Conservation (phyloP, 1,140 invertebrate genomes). For the Scaptomyza pallida region DNA sequence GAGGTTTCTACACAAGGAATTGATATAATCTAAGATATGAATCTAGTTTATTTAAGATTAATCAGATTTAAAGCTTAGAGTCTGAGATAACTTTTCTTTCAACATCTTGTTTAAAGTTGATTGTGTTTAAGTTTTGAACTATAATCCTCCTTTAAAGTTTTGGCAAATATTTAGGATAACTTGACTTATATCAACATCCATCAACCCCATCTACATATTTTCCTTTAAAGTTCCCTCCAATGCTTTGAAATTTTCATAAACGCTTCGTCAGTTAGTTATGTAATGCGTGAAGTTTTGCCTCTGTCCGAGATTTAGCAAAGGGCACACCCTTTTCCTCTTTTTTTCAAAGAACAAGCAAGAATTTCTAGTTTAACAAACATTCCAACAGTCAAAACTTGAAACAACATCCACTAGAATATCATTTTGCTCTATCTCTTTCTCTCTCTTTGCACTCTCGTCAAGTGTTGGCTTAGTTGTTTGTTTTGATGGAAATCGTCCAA, state of each 20-base stretch:
- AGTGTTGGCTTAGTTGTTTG: conserved; percentile 61
- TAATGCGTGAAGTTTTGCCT: conserved; percentile 23
- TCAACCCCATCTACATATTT: no score
- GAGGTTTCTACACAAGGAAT: not conserved
- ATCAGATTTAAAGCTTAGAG: no score
- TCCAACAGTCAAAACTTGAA: conserved; percentile 11
- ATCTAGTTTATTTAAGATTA: no score
- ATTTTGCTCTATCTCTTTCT: conserved; percentile 11
- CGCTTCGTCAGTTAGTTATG: not conserved
- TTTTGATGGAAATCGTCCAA: conserved; percentile 58
- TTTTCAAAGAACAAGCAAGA: not conserved
- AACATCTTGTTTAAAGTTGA: no score
- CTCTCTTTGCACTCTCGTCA: conserved; percentile 35
- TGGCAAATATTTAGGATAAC: no score
- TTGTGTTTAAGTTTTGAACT: no score
- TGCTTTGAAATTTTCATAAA: conserved; percentile 12
- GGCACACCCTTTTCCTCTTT: conserved; percentile 32
- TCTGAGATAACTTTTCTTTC: no score
- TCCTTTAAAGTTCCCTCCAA: not conserved
- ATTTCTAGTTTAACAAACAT: conserved; percentile 14
- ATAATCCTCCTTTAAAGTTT: no score
- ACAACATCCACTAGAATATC: conserved; percentile 26
- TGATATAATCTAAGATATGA: not conserved
- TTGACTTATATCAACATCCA: no score
- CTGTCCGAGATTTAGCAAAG: conserved; percentile 9